Conservation (phyloP, 2,888 invertebrate species). For the Polyommatus icarus region DNA sequence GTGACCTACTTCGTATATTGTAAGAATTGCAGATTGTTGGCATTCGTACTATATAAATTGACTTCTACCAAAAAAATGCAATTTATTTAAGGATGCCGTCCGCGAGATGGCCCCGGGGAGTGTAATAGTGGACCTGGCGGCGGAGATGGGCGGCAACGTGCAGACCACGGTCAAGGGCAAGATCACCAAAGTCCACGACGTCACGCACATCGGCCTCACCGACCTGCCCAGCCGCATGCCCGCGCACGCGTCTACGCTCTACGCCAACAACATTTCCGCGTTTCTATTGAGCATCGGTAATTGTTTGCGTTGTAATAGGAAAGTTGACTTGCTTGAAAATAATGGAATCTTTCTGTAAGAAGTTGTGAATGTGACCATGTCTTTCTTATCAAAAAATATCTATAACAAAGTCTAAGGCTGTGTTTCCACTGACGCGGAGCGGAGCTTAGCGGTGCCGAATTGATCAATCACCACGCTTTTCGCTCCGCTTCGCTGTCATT, state of each 20-base stretch:
- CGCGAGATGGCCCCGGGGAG: conserved; percentile 92
- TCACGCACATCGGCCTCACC: conserved; percentile 91
- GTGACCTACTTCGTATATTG: too few relatives aligned
- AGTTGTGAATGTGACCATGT: too few relatives aligned
- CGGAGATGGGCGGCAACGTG: conserved; percentile 93
- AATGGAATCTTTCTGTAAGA: too few relatives aligned
- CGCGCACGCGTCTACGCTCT: conserved; percentile 91
- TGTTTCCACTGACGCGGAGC: too few relatives aligned
- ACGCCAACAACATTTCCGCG: conserved; percentile 95
- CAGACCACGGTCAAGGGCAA: conserved; percentile 90
- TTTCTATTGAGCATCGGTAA: conserved; percentile 89
- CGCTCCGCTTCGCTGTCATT: too few relatives aligned
- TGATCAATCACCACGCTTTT: too few relatives aligned
- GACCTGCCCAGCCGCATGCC: conserved; percentile 92
- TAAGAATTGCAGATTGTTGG: too few relatives aligned
- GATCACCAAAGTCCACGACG: conserved; percentile 87
- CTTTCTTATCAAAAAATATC: too few relatives aligned
- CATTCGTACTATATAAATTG: background rate
- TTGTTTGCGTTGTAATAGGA: conserved; percentile 37
- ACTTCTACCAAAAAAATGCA: background rate
- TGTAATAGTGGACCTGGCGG: conserved; percentile 93
- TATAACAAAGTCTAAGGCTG: too few relatives aligned
- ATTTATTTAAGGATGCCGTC: conserved; percentile 82
- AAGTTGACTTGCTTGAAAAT: too few relatives aligned
- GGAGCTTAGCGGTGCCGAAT: too few relatives aligned